phyloP scores from a whole-genome alignment of 2,113 vertebrate genomes.

The Campylomormyrus numenius region DNA sequence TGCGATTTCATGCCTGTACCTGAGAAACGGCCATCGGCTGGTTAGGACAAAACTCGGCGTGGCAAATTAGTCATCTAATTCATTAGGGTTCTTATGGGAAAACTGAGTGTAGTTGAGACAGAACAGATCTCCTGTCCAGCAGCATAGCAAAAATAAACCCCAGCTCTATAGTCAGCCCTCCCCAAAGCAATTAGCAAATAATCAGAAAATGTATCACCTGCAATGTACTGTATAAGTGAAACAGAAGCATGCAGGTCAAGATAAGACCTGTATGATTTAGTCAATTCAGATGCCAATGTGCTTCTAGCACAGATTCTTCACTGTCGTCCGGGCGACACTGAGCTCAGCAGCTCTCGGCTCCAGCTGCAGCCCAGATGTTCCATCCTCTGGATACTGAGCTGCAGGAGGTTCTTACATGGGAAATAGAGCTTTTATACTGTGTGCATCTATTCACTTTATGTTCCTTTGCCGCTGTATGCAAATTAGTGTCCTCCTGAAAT shows the following conservation, averaged over 20 bases:
- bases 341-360: too few relatives aligned
- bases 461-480: neutral
- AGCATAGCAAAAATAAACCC: too few relatives aligned
- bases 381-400: neutral
- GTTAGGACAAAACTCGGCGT: neutral
- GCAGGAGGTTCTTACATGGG: neutral
- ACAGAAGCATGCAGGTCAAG: neutral
- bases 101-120: neutral
- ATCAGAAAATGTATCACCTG: neutral
- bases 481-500: neutral
- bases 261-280: neutral
- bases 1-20: constrained; percentile 95
- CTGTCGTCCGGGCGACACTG: too few relatives aligned
- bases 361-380: neutral
- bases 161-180: neutral
- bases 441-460: neutral
- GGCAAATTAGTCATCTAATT: neutral
- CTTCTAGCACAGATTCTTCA: neutral
- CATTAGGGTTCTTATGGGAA: neutral
- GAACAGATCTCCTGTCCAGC: neutral
- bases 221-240: neutral
- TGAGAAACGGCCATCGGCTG: constrained; percentile 38
- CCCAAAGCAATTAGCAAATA: neutral
- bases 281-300: neutral
- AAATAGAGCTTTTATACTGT: neutral